Evolutionary conservation across 2,113 vertebrate genomes (phyloP), one percentile per base, ranked within the genome.

Genomic region (Hemiprocne comata): DNA sequence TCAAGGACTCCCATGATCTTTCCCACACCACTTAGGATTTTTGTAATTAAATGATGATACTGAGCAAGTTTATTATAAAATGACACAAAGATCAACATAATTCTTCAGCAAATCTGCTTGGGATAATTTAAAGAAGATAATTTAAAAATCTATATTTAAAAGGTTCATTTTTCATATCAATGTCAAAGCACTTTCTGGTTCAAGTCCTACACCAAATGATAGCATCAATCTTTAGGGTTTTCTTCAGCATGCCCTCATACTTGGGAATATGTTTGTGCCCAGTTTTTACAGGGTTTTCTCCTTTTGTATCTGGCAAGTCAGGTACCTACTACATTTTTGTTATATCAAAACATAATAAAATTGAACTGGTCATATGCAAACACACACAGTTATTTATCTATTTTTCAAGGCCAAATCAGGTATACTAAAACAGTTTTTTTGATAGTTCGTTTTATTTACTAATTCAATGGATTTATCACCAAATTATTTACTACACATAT

Each of bases 381-480:
- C 4, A 33, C 13, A 34, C 0, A 54, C 1, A 33, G 0, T 44
- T 0, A 53, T 1, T 13, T 9, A 15, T 29, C 42, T 87, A 29
- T 48, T 80, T 94, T 74, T 76, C 31, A 62, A 77, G 46, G 42
- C 7, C 15, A 73, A 66, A 86, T 67, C 29, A 46, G 20, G 9
- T 14, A 66, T 21, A 57, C 1, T 4, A 36, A 57, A 87, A 2
- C 2, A 46, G 2, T 14, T 75, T 40, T 91, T 70, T 46, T 17
- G 12, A 6, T 10, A 34, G 17, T 1, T 58, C 10, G 26, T 8
- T 66, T n/a, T 44, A 83, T 67, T 58, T 42, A 3, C 23, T 17
- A 66, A 73, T 50, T 69, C 36, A 50, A 11, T 44, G 85, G 31
- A 36, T 87, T 60, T 28, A 31, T 29, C 44, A 95, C 14, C 17